phyloP scores from a whole-genome alignment of 2,113 vertebrate genomes.

The Pseudorectes ferrugineus region DNA sequence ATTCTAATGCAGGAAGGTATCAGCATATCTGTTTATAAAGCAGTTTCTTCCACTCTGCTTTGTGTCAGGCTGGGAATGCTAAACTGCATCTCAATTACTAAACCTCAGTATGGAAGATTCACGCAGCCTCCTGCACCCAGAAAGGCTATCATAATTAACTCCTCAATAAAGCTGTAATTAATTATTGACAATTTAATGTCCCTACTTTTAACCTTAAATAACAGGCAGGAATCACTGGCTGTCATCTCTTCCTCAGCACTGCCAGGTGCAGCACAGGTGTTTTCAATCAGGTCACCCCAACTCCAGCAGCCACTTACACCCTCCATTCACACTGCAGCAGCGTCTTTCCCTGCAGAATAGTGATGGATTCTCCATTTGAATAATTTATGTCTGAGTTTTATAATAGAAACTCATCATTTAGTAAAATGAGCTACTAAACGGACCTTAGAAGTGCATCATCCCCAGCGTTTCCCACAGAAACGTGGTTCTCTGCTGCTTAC shows the following conservation, averaged over 20 bases:
- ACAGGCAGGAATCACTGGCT: constrained; percentile 9
- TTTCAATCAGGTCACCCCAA: background rate
- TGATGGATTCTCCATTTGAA: background rate
- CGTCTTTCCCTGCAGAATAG: background rate
- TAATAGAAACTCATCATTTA: background rate
- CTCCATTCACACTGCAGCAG: background rate
- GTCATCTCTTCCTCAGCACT: background rate
- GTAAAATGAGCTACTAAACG: background rate
- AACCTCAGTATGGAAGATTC: background rate
- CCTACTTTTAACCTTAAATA: constrained; percentile 29
- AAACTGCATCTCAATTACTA: background rate
- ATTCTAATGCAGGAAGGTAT: background rate
- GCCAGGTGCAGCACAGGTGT: constrained; percentile 19
- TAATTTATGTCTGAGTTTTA: background rate
- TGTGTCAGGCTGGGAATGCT: background rate
- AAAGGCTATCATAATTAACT: constrained; percentile 34
- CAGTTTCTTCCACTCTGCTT: background rate
- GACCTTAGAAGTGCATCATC: background rate
- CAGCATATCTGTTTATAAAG: constrained; percentile 15
- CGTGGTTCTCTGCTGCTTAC: background rate
- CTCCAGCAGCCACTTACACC: background rate
- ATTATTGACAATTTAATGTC: constrained; percentile 41
- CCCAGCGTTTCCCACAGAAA: background rate
- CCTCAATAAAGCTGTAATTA: constrained; percentile 40
- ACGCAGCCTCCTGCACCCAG: background rate